These are phyloP conservation scores for Epinephelus cyanopodus DNA, from an alignment of 2,113 vertebrate species.

Conservation along the genomic window DNA sequence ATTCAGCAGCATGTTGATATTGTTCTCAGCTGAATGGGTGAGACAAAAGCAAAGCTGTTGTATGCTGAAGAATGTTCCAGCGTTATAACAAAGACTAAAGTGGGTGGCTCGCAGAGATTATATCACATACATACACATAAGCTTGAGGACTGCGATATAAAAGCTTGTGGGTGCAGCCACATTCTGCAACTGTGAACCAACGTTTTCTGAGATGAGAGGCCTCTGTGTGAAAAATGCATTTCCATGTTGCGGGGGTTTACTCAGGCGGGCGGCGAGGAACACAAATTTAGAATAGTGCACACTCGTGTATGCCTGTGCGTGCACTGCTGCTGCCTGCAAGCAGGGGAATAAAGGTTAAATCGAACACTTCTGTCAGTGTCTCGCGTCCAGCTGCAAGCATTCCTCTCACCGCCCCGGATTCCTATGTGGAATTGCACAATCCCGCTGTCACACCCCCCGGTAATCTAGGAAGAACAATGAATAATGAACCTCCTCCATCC, in stretches of 20 bases:
- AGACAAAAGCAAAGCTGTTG: conserved; percentile 47
- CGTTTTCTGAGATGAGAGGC: conserved; percentile 66
- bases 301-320: conserved; percentile 43
- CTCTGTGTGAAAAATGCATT: conserved; percentile 77
- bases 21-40: conserved; percentile 28
- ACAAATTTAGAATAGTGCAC: conserved; percentile 56
- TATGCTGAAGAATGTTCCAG: conserved; percentile 34
- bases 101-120: conserved; percentile 64
- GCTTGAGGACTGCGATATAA: conserved; percentile 29
- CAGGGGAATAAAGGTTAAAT: conserved; percentile 72
- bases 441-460: conserved; percentile 70
- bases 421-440: conserved; percentile 85
- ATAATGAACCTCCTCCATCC: conserved; percentile 65
- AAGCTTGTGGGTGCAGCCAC: conserved; percentile 74
- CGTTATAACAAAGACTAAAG: conserved; percentile 56
- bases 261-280: conserved; percentile 44
- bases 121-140: conserved; percentile 66
- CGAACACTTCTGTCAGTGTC: conserved; percentile 81
- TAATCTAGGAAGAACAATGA: conserved; percentile 70
- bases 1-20: conserved; percentile 23
- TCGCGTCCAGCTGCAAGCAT: conserved; percentile 79
- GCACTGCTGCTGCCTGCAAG: conserved; percentile 32
- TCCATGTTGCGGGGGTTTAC: conserved; percentile 78
- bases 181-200: conserved; percentile 69
- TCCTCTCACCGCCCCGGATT: conserved; percentile 83